Evolutionary conservation across 2,797 vertebrate genomes (phyloP), one percentile per base, ranked within the genome.

Genomic region (Sebastes itinus): DNA sequence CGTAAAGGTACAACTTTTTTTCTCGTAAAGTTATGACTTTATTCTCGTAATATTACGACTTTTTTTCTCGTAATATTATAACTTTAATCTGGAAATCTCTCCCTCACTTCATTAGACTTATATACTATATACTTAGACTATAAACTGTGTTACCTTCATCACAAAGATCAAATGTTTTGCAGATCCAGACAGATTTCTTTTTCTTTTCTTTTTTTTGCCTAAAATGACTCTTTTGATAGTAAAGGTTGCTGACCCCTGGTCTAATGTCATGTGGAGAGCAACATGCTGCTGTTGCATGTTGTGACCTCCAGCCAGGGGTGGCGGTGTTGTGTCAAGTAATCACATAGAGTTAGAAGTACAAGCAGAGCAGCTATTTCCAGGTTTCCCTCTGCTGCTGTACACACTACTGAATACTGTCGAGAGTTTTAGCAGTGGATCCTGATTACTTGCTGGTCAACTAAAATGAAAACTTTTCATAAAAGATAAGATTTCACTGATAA

Each of bases 11-110:
- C 33, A 12, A 35, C 11, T 35, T 35, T 35, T 35, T 35, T 35
- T 35, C 33, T 35, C 4, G 33, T 35, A 35, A 33, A 33, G 33
- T 35, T 35, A 35, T 38, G 35, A 35, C 33, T 1, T 35, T 35
- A 35, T 35, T 35, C 0, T 0, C 12, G 12, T 38, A 38, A 38
- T 38, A 38, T 38, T 38, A 2, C 28, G 7, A 32, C 32, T 32
- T 32, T 32, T 1, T 32, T 32, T 38, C 35, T 38, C 35, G 0
- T 38, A 38, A 14, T 0, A 0, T 38, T 38, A 38, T 14, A 0
- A 38, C 35, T 38, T 14, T 38, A 14, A 0, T 38, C 35, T 38
- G 35, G 35, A 38, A 38, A 38, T 38, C 35, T 38, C 35, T 38
- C 12, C 35, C 13, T 38, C 35, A 38, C 35, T 38, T 0, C 35